These are phyloP conservation scores for Pseudolycoriella hygida DNA, from an alignment of 2,888 invertebrate genomes.

Conservation along the genomic window DNA sequence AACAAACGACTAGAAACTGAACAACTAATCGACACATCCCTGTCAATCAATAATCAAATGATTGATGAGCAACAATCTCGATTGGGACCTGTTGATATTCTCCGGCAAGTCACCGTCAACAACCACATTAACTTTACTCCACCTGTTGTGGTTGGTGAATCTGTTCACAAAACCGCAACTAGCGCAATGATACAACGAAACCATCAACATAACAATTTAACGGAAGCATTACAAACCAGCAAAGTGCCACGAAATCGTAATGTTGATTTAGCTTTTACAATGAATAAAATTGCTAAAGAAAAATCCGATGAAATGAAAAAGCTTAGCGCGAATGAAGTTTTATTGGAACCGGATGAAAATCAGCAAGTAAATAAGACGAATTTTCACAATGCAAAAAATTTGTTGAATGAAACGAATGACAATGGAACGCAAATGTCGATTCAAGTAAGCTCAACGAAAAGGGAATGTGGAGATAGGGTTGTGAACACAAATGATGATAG, in stretches of 20 bases:
- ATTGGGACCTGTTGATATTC: conserved; percentile 11
- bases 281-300: conserved; percentile 11
- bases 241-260: conserved; percentile 30
- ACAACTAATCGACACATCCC: conserved; percentile 3
- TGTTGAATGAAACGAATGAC: background rate
- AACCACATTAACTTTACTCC: conserved; percentile 25
- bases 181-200: background rate
- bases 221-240: conserved; percentile 17
- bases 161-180: background rate
- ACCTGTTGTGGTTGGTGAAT: background rate
- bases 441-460: conserved; percentile 7
- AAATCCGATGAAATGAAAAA: background rate
- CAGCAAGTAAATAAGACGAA: background rate
- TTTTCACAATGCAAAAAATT: conserved; percentile 1
- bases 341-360: background rate
- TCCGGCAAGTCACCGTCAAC: conserved; percentile 26
- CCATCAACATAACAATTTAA: conserved; percentile 13
- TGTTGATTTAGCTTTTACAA: conserved; percentile 28
- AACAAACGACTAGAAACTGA: background rate
- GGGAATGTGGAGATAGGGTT: conserved; percentile 10
- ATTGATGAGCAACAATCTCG: conserved; percentile 14
- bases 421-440: conserved; percentile 1
- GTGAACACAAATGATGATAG: background rate
- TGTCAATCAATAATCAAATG: conserved; percentile 32
- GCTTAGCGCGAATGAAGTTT: background rate